phyloP scores from a whole-genome alignment of 2,888 invertebrate species.

The Limnephilus auricula region DNA sequence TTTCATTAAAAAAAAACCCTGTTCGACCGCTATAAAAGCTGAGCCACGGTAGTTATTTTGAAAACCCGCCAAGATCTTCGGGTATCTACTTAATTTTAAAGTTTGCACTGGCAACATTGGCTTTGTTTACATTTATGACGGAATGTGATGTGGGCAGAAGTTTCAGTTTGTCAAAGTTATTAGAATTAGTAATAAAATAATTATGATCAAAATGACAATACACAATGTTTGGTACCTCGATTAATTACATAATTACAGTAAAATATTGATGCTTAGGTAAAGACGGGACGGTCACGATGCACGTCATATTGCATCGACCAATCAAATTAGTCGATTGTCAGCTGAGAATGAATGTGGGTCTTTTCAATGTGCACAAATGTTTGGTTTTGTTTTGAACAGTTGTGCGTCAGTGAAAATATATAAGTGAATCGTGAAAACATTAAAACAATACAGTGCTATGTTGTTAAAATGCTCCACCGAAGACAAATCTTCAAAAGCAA shows the following conservation, averaged over 20 bases:
- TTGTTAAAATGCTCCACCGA: constrained; percentile 57
- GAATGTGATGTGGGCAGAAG: constrained; percentile 13
- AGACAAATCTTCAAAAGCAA: constrained; percentile 53
- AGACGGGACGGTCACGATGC: constrained; percentile 5
- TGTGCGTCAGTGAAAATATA: constrained; percentile 41
- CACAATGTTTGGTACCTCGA: not conserved
- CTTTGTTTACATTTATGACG: constrained; percentile 56
- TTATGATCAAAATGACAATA: not conserved
- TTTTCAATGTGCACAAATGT: constrained; percentile 56
- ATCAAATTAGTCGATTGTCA: constrained; percentile 61
- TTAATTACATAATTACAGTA: not conserved
- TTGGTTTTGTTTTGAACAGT: constrained; percentile 43
- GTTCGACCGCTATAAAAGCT: too few species aligned
- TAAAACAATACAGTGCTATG: constrained; percentile 52
- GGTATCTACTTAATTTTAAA: not conserved
- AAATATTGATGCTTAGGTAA: not conserved
- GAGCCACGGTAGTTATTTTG: not conserved
- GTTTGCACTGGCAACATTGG: constrained; percentile 43
- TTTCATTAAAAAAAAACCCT: too few species aligned
- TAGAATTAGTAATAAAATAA: not conserved
- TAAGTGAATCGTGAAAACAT: constrained; percentile 49
- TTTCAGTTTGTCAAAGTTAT: not conserved
- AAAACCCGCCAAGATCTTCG: not conserved
- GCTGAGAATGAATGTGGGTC: constrained; percentile 55
- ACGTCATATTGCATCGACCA: constrained; percentile 60